Evolutionary conservation across 2,113 vertebrate species (phyloP), one percentile per base, ranked within the genome.

Genomic region (Numida meleagris): DNA sequence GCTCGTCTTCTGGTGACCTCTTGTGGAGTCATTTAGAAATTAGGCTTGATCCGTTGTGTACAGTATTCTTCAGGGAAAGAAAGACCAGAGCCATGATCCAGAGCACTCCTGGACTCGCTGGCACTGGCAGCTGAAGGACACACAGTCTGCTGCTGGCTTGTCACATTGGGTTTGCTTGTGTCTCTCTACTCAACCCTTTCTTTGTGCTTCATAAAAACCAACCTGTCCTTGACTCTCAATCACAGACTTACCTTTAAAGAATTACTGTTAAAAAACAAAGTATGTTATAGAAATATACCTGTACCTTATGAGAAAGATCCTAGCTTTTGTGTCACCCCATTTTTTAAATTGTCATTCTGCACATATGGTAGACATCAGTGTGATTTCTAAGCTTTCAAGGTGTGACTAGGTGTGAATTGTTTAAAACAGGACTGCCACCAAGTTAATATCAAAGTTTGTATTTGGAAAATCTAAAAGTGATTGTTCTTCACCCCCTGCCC

Each of bases 301-400:
- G 75, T 78, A 68, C 57, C 77, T 83, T 80, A 62, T 51, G 65
- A 67, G 91, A 91, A 88, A 88, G 91, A 76, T 82, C 86, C 62
- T 66, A 90, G 85, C 48, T 82, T 59, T 95, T 82, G 87, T 76
- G 79, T 94, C 91, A 96, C 63, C 45, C 80, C 46, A 93, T 90
- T 95, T 96, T 95, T 96, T 97, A 97, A 67, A 79, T 50, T 84
- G 95, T 96, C 55, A 5, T 86, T 78, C 89, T 76, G 88, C 77
- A 95, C 97, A 97, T 97, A 97, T 98, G 97, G 94, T 96, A 96
- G 95, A 82, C 96, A 98, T 96, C 95, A 95, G 91, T 48, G 77
- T 82, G 89, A 73, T 70, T 82, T 88, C 76, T 6, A 42, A 90
- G 82, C 88, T 87, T 90, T 88, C 97, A 98, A 97, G 96, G 96